phyloP scores from a whole-genome alignment of 2,888 invertebrate species.

The Cataglyphis altisquamis region DNA sequence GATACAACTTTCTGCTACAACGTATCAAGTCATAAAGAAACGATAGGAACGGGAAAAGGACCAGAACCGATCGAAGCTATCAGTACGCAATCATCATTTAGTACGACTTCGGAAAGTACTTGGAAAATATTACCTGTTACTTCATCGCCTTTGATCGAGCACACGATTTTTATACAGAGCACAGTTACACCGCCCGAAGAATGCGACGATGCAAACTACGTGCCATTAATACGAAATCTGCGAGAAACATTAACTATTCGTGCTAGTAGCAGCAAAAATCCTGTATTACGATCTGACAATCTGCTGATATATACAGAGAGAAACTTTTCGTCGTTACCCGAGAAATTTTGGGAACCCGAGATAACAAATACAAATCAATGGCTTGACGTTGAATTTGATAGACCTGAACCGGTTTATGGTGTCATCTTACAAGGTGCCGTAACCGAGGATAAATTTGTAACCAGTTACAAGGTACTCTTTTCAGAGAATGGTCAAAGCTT shows the following conservation, averaged over 20 bases:
- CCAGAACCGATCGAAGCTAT: neutral
- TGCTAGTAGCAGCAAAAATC: slow-evolving; percentile 88
- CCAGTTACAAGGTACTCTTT: slow-evolving; percentile 91
- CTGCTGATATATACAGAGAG: slow-evolving; percentile 86
- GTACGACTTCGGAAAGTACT: neutral
- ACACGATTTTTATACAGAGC: slow-evolving; percentile 64
- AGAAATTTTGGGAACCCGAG: slow-evolving; percentile 90
- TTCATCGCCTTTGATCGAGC: neutral
- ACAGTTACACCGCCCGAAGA: slow-evolving; percentile 86
- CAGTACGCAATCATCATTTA: neutral
- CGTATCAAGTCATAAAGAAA: slow-evolving; percentile 22
- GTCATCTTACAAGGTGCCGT: slow-evolving; percentile 91
- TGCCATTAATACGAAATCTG: slow-evolving; percentile 72
- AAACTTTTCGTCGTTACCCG: slow-evolving; percentile 80
- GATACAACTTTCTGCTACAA: slow-evolving; percentile 86
- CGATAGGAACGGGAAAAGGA: neutral
- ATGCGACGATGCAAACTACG: slow-evolving; percentile 86
- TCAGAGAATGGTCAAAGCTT: slow-evolving; percentile 90
- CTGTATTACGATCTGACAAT: slow-evolving; percentile 87
- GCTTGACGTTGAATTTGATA: slow-evolving; percentile 90
- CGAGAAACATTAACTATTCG: slow-evolving; percentile 86
- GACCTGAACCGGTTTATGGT: slow-evolving; percentile 91
- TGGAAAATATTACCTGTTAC: neutral
- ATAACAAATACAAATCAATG: slow-evolving; percentile 89
- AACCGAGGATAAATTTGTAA: slow-evolving; percentile 91